Evolutionary conservation across 2,888 invertebrate genomes (phyloP), one percentile per base, ranked within the genome.

Genomic region (Eristalis tenax): DNA sequence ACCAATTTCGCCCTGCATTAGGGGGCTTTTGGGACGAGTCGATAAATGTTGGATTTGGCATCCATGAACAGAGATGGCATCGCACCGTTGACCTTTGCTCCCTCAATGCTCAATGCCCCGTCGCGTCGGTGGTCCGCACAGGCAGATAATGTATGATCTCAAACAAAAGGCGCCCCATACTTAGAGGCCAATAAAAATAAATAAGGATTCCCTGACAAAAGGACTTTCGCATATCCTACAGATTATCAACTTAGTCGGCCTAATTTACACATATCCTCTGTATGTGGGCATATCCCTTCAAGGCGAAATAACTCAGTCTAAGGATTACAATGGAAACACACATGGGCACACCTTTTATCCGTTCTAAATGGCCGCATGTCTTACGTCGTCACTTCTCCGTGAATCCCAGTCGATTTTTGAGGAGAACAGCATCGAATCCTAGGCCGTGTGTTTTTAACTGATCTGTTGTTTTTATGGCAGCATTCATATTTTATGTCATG

Each of bases 181-280:
- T 59, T 64, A 69, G 74, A 70, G 22, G 56, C 43, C 74, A 83
- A 74, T 83, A 74, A 43, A 78, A 78, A 79, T 83, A 83, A 83
- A 79, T 83, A 79, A 83, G 79, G 38, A 69, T 78, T 74, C 35
- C 66, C 18, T 59, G 35, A 69, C 59, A 78, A 68, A 73, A 74
- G 69, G 64, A 74, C 69, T 64, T 28, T 28, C 43, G 64, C 59
- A 69, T 56, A 68, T 82, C 71, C 81, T 70, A 22, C 22, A 61
- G 64, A 74, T 78, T 78, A 83, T 70, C 74, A 65, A 83, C 74
- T 64, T 69, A 74, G 68, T 79, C 64, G 59, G 78, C 64, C 79
- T 83, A 57, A 78, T 83, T 83, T 64, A 69, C 57, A 71, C 73
- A 78, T 59, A 57, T 66, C 57, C 66, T 23, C 59, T 59, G 70